These are phyloP conservation scores for Borostomias antarcticus DNA, from an alignment of 2,797 vertebrate genomes.

Conservation along the genomic window DNA sequence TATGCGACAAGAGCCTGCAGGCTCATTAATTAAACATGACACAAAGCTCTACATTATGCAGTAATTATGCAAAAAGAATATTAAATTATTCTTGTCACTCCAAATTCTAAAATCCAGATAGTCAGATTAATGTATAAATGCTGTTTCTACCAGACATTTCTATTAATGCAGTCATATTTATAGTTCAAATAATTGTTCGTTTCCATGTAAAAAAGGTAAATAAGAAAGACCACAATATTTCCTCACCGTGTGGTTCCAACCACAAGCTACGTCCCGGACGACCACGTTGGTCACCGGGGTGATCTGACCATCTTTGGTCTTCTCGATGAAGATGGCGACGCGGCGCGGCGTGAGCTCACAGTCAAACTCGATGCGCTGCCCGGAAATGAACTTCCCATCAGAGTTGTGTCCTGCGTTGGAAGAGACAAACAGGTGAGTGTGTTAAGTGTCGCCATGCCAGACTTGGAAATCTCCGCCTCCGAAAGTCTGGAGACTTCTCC, in stretches of 20 bases:
- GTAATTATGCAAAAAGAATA: background rate
- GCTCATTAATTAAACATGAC: constrained; percentile 5
- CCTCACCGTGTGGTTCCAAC: constrained; percentile 91
- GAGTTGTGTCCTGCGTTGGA: constrained; percentile 88
- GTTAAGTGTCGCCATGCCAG: too few species aligned
- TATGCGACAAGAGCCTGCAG: too few species aligned
- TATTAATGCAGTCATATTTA: too few species aligned
- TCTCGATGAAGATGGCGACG: constrained; percentile 95
- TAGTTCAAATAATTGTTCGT: background rate
- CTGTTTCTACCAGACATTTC: too few species aligned
- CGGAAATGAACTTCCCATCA: constrained; percentile 95
- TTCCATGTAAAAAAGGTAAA: background rate
- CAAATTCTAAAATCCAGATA: background rate
- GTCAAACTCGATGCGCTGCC: constrained; percentile 95
- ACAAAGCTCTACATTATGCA: background rate
- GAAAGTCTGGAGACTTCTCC: too few species aligned
- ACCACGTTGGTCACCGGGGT: constrained; percentile 93
- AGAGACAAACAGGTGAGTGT: background rate
- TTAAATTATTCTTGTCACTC: background rate
- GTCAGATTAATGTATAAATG: too few species aligned
- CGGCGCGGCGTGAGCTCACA: constrained; percentile 92
- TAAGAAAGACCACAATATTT: background rate
- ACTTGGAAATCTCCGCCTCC: too few species aligned
- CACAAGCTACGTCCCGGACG: constrained; percentile 90
- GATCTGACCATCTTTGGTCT: constrained; percentile 95